These are phyloP conservation scores for Hyperopisus bebe DNA, from an alignment of 2,113 vertebrate genomes.

Conservation along the genomic window DNA sequence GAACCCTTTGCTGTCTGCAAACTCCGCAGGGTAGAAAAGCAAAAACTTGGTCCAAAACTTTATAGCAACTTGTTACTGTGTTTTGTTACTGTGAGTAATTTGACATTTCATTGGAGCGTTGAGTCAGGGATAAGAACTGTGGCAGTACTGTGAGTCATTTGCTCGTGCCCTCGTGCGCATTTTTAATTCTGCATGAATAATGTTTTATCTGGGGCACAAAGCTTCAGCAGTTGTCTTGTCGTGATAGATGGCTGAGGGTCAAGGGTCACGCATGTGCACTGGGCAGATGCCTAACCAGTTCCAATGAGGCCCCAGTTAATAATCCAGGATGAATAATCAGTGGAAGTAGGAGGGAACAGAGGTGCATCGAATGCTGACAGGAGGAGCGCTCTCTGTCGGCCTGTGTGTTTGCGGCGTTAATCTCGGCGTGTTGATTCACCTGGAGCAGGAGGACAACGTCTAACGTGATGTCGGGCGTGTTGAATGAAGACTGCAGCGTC, in stretches of 20 bases:
- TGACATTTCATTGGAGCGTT: neutral
- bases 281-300: neutral
- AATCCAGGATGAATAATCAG: neutral
- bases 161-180: neutral
- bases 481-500: neutral
- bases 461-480: neutral
- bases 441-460: neutral
- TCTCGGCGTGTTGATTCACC: neutral
- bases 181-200: neutral
- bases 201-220: neutral
- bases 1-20: neutral
- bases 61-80: neutral
- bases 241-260: neutral
- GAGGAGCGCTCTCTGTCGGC: neutral
- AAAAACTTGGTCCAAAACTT: neutral
- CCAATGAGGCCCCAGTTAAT: neutral
- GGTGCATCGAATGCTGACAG: neutral
- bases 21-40: neutral
- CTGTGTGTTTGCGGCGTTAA: neutral
- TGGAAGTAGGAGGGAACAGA: neutral
- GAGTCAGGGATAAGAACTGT: neutral
- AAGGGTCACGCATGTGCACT: neutral
- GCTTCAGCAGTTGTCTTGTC: neutral
- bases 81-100: conserved; percentile 5
- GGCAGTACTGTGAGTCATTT: neutral